Evolutionary conservation across 2,888 invertebrate genomes (phyloP), one percentile per base, ranked within the genome.

Genomic region (Periphyllus acericola): DNA sequence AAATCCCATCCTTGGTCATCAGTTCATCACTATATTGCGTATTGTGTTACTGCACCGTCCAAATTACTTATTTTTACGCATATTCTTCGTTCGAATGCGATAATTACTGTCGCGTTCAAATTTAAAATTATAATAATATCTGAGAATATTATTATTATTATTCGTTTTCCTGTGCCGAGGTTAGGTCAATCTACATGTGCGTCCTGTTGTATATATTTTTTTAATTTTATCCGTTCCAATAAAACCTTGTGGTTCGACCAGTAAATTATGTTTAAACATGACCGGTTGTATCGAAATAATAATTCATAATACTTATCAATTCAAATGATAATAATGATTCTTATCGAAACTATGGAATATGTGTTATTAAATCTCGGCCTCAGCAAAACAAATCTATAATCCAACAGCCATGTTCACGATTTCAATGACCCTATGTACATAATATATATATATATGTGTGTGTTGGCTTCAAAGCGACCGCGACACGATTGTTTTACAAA

Each of bases 361-460:
- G 68, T 68, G 68, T 68, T 68, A 68, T 68, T 68, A 68, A 29
- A 68, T 29, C 68, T 29, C 68, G 68, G 68, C 68, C n/a, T 25
- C 68, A 29, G 68, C 68, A 25, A 60, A 19, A 21, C 60, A 29
- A 68, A 68, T 25, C 68, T 68, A 29, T 68, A 68, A 68, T 68
- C 68, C 1, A 11, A 60, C 60, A 60, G 25, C 8, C 60, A 68
- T 29, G 68, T 68, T 68, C 29, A 9, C 11, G 68, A 68, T 68
- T 29, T 68, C 68, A 25, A 68, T 68, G 68, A 68, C 68, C 68
- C 68, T 11, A 60, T 25, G n/a, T n/a, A n/a, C n/a, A n/a, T n/a
- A n/a, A n/a, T n/a, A n/a, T n/a, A n/a, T n/a, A n/a, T n/a, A n/a
- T n/a, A n/a, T n/a, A n/a, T n/a, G 11, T 25, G 60, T 55, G 60